These are phyloP conservation scores for Mellivora capensis DNA, from an alignment of 2,113 vertebrate species.

Conservation along the genomic window DNA sequence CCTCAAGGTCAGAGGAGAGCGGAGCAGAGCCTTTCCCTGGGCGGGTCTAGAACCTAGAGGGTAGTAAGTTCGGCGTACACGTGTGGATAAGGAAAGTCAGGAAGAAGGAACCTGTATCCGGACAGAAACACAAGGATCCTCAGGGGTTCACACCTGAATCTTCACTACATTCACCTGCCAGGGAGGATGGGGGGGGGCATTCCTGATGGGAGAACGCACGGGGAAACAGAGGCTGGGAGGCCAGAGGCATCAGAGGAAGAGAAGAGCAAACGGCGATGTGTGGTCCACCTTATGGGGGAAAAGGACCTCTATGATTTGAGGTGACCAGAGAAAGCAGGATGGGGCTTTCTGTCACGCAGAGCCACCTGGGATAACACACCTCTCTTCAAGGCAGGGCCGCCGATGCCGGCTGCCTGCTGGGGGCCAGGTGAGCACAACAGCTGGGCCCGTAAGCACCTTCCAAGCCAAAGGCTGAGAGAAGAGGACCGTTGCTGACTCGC, in stretches of 20 bases:
- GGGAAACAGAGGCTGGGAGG: neutral
- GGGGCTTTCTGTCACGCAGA: neutral
- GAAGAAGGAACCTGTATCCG: accelerated
- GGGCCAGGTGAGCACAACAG: neutral
- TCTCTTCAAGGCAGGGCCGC: accelerated
- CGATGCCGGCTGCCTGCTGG: accelerated
- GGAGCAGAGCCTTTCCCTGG: neutral
- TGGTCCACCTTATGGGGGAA: neutral
- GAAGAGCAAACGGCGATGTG: too few relatives aligned
- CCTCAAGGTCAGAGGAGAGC: accelerated
- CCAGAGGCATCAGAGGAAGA: neutral
- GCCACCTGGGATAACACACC: too few relatives aligned
- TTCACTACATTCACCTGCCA: too few relatives aligned
- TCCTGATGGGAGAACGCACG: neutral
- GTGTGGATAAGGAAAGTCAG: neutral
- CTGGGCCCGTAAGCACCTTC: neutral
- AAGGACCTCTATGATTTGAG: too few relatives aligned
- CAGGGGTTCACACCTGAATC: neutral
- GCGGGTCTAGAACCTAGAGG: neutral
- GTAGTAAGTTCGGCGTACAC: neutral
- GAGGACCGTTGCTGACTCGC: neutral
- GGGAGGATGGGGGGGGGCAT: neutral
- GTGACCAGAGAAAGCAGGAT: neutral
- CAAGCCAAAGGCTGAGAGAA: neutral
- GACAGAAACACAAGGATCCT: neutral